Evolutionary conservation across 2,113 vertebrate genomes (phyloP).

Genomic region (Tenebrosternarchus preto): DNA sequence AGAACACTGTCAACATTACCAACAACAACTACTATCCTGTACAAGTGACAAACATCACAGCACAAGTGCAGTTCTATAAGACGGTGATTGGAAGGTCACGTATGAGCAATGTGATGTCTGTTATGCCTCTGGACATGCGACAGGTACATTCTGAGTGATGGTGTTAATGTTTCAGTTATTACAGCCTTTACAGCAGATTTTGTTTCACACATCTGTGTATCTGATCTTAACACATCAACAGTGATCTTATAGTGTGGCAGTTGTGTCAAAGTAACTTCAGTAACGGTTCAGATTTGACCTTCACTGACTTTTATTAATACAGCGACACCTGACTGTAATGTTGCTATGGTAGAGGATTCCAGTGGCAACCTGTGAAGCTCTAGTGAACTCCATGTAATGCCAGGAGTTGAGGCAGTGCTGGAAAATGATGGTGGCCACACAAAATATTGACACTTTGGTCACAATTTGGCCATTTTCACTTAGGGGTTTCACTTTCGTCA

Average conservation of each 20-base stretch:
- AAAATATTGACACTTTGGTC: no score
- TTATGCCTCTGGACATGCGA: slow-evolving; percentile 87
- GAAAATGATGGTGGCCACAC: no score
- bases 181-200: neutral
- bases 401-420: no score
- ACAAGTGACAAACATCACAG: slow-evolving; percentile 87
- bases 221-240: neutral
- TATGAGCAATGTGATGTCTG: slow-evolving; percentile 84
- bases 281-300: no score
- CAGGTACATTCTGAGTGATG: slow-evolving; percentile 71
- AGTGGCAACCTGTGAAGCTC: no score
- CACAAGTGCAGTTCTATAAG: slow-evolving; percentile 90
- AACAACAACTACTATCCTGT: slow-evolving; percentile 95
- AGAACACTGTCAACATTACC: slow-evolving; percentile 95
- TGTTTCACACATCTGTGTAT: slow-evolving; percentile 8
- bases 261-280: no score
- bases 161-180: neutral
- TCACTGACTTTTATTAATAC: no score
- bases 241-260: neutral
- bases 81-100: slow-evolving; percentile 89
- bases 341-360: no score
- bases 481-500: no score
- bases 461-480: no score
- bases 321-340: no score
- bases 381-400: no score